Evolutionary conservation across 2,888 invertebrate species (phyloP).

Genomic region (Brenthis ino): DNA sequence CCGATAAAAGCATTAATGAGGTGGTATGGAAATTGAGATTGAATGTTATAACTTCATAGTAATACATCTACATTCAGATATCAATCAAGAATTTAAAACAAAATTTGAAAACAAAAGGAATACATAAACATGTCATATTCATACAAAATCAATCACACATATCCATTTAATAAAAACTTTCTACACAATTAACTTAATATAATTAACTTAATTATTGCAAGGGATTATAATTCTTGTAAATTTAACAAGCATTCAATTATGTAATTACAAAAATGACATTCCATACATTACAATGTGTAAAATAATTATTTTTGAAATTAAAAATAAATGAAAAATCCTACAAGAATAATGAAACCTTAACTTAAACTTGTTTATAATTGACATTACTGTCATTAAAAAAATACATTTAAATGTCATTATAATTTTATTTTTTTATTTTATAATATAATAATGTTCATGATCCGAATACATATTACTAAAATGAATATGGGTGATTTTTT

Average conservation of each 20-base stretch:
- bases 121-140: neutral
- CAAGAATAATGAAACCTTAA: slow-evolving; percentile 14
- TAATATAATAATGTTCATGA: neutral
- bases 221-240: neutral
- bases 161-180: slow-evolving; percentile 6
- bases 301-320: neutral
- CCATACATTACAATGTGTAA: no score
- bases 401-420: neutral
- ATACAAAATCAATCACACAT: slow-evolving; percentile 4
- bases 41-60: slow-evolving; percentile 4
- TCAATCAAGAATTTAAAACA: neutral
- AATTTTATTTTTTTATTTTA: neutral
- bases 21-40: slow-evolving; percentile 9
- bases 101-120: neutral
- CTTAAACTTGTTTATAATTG: neutral
- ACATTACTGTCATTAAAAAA: neutral
- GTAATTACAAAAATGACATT: no score
- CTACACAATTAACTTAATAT: neutral
- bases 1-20: neutral
- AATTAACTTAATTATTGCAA: slow-evolving; percentile 5
- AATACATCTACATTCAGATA: slow-evolving; percentile 18
- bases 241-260: neutral
- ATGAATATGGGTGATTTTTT: slow-evolving; percentile 8
- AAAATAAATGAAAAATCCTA: slow-evolving; percentile 6
- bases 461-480: neutral